Evolutionary conservation across 2,888 invertebrate genomes (phyloP), one percentile per base, ranked within the genome.

Genomic region (Mythimna loreyi): DNA sequence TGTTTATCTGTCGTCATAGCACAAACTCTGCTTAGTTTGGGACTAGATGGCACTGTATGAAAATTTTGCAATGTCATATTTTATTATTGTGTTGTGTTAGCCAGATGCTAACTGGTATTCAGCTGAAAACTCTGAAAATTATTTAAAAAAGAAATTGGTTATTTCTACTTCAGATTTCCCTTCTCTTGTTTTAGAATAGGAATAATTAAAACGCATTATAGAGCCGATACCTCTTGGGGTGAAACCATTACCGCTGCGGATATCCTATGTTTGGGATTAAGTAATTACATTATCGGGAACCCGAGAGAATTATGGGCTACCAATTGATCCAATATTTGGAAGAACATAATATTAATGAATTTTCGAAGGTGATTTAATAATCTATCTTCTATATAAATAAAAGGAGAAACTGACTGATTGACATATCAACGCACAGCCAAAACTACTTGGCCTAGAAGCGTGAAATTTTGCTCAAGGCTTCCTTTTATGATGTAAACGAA

Each of bases 191-290:
- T 72, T 30, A 11, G 3, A 63, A 45, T 56, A 45, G 25, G 25
- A 69, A 40, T 75, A 50, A 61, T 58, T 68, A n/a, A 57, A 58
- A 68, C 21, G 47, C 25, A 63, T 55, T 13, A 55, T 13, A 55
- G 40, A 21, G 30, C 19, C 16, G 16, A 52, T 47, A 33, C 45
- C 75, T 49, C 60, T 47, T 67, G 40, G 61, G 60, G 56, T 43
- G n/a, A 28, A 61, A 49, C 73, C 76, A 58, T 69, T 67, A 75
- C 73, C 75, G 50, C 30, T 43, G 19, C 76, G 50, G 43, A 75
- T 60, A 61, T 75, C 60, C 72, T 57, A 23, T 47, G 47, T 61
- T 57, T 61, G 56, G 25, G 47, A 61, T 57, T 75, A 73, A 61
- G 23, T 61, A 62, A 67, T 67, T 73, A 73, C 40, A 63, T n/a